A percentile compares a stretch with the other conserved stretches of the same genome.
Evolutionary conservation across 2,888 invertebrate genomes (phyloP).

Genomic region (Lacanobia oleracea): DNA sequence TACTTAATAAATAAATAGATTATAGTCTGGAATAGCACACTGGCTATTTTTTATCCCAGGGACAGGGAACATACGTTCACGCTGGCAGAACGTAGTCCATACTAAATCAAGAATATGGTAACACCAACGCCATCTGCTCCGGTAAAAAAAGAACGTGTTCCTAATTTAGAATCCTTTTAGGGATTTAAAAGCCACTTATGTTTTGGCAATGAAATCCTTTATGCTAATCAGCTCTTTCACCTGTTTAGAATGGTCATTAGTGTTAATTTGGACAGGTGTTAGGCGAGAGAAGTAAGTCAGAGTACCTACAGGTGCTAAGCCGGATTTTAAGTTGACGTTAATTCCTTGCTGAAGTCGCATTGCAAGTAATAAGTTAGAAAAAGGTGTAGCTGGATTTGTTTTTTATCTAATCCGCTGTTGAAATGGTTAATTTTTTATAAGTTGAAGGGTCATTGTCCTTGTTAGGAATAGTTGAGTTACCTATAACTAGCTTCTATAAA

Average conservation of each 20-base stretch:
- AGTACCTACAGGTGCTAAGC: conserved; percentile 28
- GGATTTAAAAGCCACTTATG: conserved; percentile 12
- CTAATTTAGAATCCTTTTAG: conserved; percentile 19
- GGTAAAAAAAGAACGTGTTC: neutral
- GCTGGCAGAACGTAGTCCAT: too few relatives aligned
- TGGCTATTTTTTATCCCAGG: too few relatives aligned
- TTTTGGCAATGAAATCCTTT: conserved; percentile 31
- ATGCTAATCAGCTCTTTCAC: conserved; percentile 16
- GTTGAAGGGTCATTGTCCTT: neutral
- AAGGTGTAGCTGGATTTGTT: neutral
- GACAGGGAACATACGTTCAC: too few relatives aligned
- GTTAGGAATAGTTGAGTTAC: neutral
- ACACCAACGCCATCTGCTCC: conserved; percentile 3
- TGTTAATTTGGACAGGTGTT: conserved; percentile 24
- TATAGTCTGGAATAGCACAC: too few relatives aligned
- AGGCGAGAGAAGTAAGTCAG: neutral
- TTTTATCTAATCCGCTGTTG: conserved; percentile 7
- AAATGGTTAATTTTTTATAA: neutral
- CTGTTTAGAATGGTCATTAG: conserved; percentile 27
- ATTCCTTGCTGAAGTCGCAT: conserved; percentile 15
- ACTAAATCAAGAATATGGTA: neutral
- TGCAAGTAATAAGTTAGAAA: conserved; percentile 6
- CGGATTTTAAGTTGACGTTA: conserved; percentile 42
- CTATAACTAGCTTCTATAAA: neutral
- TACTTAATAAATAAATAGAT: too few relatives aligned